Base-by-base conservation (phyloP, 2,113 vertebrate genomes). In the Cygnus atratus region DNA sequence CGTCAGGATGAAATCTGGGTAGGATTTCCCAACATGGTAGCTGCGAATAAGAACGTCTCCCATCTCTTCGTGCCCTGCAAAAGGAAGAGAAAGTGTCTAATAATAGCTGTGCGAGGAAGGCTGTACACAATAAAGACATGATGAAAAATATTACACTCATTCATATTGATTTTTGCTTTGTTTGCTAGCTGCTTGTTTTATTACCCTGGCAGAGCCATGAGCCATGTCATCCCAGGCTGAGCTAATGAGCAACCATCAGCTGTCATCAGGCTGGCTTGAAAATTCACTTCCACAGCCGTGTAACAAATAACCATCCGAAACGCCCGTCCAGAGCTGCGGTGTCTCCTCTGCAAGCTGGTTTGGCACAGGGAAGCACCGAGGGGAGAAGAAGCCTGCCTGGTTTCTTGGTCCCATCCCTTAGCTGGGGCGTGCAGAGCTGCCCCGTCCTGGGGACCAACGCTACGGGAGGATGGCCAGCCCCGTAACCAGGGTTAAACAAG, bases 161-260 rank as follows among this genome's bases (percentile, higher is more conserved):
- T 88, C 93, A 70, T 85, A 96, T 95, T 95, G 96, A 97, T 96
- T 96, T 92, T 73, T 93, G 92, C 96, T 96, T 89, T 87, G 88
- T 90, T 94, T 93, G 88, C 93, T 90, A 13, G 90, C 93, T 91
- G 58, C 62, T 84, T 54, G 95, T 44, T 73, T 87, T 79, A 79
- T 94, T 89, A 55, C 86, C 77, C 86, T 82, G 93, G 70, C 92
- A 89, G 92, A 95, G 95, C 88, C 91, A 82, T 14, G 39, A 97
- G 95, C 96, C 93, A 82, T 95, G 92, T 94, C 95, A 94, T 72
- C 76, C 61, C 84, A 80, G 67, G 93, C 92, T 76, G 90, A 41
- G 90, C 92, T 95, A 76, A 94, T 39, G 86, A 89, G 92, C 73
- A 44, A 50, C 37, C 86, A 76, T 93, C 80, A 73, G 80, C 29